Evolutionary conservation across 2,888 invertebrate genomes (phyloP).

Genomic region (Odontocolon sp.): DNA sequence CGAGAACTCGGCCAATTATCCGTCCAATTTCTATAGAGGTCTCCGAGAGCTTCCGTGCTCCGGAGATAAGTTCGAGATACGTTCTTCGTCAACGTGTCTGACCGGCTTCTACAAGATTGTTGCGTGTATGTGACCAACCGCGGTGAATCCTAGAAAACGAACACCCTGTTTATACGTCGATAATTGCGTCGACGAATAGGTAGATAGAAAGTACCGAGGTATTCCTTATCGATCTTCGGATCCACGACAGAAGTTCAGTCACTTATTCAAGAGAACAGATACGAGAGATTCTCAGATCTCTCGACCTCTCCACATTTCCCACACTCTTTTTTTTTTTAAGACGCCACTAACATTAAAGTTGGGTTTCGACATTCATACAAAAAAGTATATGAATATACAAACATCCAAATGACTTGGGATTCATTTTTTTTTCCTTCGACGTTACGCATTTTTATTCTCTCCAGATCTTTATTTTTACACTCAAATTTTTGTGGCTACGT

Average conservation of each 20-base stretch:
- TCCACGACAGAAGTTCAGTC: slow-evolving; percentile 18
- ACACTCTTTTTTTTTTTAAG: slow-evolving; percentile 21
- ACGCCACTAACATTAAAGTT: background rate
- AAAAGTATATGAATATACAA: background rate
- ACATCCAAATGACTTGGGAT: too few species aligned
- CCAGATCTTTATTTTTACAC: background rate
- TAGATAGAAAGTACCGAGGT: slow-evolving; percentile 11
- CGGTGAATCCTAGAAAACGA: slow-evolving; percentile 26
- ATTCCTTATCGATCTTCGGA: slow-evolving; percentile 29
- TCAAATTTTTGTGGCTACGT: background rate
- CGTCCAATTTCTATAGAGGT: slow-evolving; percentile 42
- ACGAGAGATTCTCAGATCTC: background rate
- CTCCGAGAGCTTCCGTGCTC: slow-evolving; percentile 49
- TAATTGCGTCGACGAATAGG: slow-evolving; percentile 42
- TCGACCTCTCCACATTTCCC: background rate
- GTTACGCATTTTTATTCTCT: background rate
- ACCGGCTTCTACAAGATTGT: background rate
- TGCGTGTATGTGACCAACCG: background rate
- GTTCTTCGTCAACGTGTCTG: slow-evolving; percentile 42
- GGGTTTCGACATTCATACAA: background rate
- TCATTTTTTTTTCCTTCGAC: too few species aligned
- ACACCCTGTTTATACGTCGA: slow-evolving; percentile 22
- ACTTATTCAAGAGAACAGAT: background rate
- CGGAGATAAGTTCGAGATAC: slow-evolving; percentile 53
- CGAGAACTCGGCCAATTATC: slow-evolving; percentile 54